Conservation (phyloP, 2,113 vertebrate species). For the Lasiurus borealis region DNA sequence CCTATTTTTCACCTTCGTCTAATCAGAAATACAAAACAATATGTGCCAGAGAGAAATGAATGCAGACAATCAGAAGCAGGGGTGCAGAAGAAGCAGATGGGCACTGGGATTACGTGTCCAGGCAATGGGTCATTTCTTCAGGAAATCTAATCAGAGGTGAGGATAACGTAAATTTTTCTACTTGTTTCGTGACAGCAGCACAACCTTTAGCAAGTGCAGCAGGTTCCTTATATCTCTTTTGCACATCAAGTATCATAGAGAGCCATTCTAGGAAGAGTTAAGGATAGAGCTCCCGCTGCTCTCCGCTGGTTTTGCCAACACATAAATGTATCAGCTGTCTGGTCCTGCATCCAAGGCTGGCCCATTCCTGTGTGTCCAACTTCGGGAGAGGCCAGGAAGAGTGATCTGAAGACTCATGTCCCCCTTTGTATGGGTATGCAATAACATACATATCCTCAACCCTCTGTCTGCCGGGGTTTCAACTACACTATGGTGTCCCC, state of each 20-base stretch:
- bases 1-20: constrained; percentile 37
- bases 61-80: constrained; percentile 6
- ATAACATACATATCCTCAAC: too few species aligned
- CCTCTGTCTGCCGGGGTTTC: background rate
- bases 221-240: background rate
- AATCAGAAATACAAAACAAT: constrained; percentile 58
- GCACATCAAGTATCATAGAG: background rate
- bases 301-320: background rate
- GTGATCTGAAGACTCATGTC: fast-evolving
- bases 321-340: background rate
- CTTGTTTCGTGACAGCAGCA: background rate
- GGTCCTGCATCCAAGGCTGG: background rate
- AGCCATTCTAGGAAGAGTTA: background rate
- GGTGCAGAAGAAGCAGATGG: constrained; percentile 20
- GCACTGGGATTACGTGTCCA: background rate
- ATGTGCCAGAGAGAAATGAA: constrained; percentile 22
- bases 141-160: constrained; percentile 54
- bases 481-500: background rate
- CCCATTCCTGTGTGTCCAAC: background rate
- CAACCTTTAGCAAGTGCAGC: background rate
- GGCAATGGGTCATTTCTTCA: constrained; percentile 43
- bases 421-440: background rate
- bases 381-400: background rate
- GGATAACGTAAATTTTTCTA: constrained; percentile 1
- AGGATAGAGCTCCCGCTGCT: background rate